These are phyloP conservation scores for Lypha dubia DNA, from an alignment of 2,888 invertebrate species.

Conservation along the genomic window DNA sequence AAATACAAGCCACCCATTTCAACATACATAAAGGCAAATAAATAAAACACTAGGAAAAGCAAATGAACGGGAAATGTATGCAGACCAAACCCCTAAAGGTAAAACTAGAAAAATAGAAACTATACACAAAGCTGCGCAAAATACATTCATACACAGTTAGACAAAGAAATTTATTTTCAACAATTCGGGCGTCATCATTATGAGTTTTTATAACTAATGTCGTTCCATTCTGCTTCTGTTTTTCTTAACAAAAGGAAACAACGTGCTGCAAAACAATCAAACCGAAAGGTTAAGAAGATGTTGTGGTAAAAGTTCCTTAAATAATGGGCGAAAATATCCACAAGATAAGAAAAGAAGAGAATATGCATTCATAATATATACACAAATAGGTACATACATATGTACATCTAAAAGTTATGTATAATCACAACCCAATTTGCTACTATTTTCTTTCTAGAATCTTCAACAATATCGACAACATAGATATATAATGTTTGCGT, in stretches of 20 bases:
- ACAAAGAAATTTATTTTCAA: too few relatives aligned
- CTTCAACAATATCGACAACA: slow-evolving; percentile 48
- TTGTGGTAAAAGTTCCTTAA: slow-evolving; percentile 53
- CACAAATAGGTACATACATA: too few relatives aligned
- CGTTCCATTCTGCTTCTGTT: slow-evolving; percentile 10
- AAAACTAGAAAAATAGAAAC: slow-evolving; percentile 47
- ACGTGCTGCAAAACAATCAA: slow-evolving; percentile 21
- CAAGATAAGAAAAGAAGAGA: slow-evolving; percentile 7
- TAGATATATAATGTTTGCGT: not conserved
- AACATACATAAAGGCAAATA: slow-evolving; percentile 35
- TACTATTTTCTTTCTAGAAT: slow-evolving; percentile 19
- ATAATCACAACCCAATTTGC: too few relatives aligned
- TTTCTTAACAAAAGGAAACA: slow-evolving; percentile 60
- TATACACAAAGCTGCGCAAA: slow-evolving; percentile 7
- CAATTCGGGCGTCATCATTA: slow-evolving; percentile 60
- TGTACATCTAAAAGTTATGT: too few relatives aligned
- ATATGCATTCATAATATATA: not conserved
- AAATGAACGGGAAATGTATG: slow-evolving; percentile 57
- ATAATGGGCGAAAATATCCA: slow-evolving; percentile 45
- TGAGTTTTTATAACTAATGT: slow-evolving; percentile 60
- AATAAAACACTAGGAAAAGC: slow-evolving; percentile 40
- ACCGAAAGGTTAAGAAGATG: slow-evolving; percentile 52
- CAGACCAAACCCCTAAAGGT: slow-evolving; percentile 35
- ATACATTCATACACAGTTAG: not conserved
- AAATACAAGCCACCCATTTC: slow-evolving; percentile 29